Evolutionary conservation across 1,140 invertebrate genomes (phyloP).

Genomic region (Aphelinus certus): DNA sequence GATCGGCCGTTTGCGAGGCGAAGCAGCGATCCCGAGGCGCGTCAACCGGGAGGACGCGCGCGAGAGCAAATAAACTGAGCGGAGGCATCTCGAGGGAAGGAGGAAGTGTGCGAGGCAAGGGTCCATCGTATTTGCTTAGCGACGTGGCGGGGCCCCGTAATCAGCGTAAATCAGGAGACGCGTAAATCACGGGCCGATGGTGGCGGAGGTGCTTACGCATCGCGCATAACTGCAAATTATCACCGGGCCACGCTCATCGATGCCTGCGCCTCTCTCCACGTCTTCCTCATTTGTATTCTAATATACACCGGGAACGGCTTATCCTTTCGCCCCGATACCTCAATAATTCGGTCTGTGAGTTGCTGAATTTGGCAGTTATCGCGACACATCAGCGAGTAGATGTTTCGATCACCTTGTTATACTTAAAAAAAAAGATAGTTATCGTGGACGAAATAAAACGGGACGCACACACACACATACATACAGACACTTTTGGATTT

Average conservation of each 20-base stretch:
- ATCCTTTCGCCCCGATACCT: too few species aligned
- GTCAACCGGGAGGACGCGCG: conserved; percentile 36
- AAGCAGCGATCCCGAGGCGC: background rate
- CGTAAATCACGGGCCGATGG: conserved; percentile 59
- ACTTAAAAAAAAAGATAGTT: too few species aligned
- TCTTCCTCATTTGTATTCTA: conserved; percentile 19
- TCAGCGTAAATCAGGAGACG: conserved; percentile 67
- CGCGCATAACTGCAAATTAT: conserved; percentile 35
- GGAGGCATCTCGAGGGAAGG: too few species aligned
- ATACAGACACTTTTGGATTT: too few species aligned
- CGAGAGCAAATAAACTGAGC: background rate
- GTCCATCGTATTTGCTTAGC: conserved; percentile 59
- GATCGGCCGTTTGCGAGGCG: too few species aligned
- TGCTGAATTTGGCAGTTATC: too few species aligned
- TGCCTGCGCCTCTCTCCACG: background rate
- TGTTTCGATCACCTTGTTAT: too few species aligned
- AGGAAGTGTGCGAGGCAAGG: background rate
- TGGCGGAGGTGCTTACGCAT: conserved; percentile 21
- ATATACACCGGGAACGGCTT: background rate
- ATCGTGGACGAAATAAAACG: too few species aligned
- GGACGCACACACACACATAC: too few species aligned
- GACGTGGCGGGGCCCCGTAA: conserved; percentile 60
- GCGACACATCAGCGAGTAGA: too few species aligned
- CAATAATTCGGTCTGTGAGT: too few species aligned
- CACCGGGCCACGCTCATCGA: conserved; percentile 20